phyloP scores from a whole-genome alignment of 2,797 vertebrate genomes.

The Cheirogaleus major region DNA sequence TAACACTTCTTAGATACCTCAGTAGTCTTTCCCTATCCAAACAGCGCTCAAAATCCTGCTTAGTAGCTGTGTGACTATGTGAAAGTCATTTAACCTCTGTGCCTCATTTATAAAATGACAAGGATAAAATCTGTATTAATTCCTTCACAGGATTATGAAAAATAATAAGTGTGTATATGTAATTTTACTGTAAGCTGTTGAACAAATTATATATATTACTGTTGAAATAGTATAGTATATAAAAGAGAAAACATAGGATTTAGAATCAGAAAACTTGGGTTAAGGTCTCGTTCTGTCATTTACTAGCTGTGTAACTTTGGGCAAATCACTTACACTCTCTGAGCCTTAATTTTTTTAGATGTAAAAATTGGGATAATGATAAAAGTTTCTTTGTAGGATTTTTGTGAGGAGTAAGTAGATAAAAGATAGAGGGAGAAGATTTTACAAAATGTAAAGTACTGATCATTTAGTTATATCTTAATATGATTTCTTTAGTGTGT shows the following conservation, averaged over 20 bases:
- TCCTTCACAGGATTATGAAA: constrained; percentile 14
- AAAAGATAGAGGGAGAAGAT: background rate
- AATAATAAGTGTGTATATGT: background rate
- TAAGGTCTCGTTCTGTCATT: constrained; percentile 15
- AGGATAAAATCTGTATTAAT: constrained; percentile 29
- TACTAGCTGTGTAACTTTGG: background rate
- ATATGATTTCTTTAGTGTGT: background rate
- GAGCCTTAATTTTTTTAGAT: background rate
- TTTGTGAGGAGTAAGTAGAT: background rate
- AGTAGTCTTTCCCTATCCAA: background rate
- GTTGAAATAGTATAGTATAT: background rate
- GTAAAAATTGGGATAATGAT: background rate
- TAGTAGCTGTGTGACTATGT: background rate
- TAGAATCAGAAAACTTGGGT: constrained; percentile 3
- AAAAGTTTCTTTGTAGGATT: background rate
- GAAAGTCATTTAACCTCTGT: background rate
- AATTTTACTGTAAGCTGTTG: background rate
- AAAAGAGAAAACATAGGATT: background rate
- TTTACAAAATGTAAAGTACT: constrained; percentile 28
- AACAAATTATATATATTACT: background rate
- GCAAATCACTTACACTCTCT: background rate
- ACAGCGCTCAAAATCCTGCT: background rate
- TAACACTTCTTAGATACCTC: background rate
- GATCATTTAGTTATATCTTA: background rate
- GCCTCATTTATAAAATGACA: constrained; percentile 40